phyloP scores from a whole-genome alignment of 2,797 vertebrate genomes.

The Oophaga sylvatica region DNA sequence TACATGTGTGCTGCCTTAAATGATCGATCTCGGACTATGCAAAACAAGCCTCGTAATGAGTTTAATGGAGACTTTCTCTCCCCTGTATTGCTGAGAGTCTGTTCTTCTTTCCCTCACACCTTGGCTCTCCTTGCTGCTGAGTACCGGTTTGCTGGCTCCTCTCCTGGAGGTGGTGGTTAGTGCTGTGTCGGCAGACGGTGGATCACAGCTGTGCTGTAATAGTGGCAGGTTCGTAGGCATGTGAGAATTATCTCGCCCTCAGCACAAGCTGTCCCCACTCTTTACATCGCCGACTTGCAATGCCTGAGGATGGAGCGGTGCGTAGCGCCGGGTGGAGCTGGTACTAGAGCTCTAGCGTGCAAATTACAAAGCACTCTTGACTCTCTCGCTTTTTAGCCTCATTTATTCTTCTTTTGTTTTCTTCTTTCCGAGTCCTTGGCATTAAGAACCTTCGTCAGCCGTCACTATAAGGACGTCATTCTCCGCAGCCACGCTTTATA shows the following conservation, averaged over 20 bases:
- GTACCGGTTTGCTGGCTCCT: slow-evolving; percentile 14
- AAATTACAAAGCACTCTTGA: background rate
- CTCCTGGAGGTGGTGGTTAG: slow-evolving; percentile 30
- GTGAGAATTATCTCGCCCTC: slow-evolving; percentile 49
- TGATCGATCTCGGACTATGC: background rate
- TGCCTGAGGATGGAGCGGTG: slow-evolving; percentile 33
- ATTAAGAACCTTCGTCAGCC: background rate
- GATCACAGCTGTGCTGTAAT: slow-evolving; percentile 52
- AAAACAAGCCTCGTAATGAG: background rate
- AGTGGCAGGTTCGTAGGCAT: slow-evolving; percentile 51
- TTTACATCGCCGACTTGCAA: slow-evolving; percentile 1
- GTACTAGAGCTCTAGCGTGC: slow-evolving; percentile 21
- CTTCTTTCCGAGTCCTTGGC: background rate
- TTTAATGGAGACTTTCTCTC: background rate
- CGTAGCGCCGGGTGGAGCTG: slow-evolving; percentile 31
- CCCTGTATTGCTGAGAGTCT: background rate
- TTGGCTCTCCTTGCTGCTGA: background rate
- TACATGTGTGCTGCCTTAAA: background rate
- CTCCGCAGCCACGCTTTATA: background rate
- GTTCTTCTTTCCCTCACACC: background rate
- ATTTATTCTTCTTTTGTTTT: background rate
- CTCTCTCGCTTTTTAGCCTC: slow-evolving; percentile 15
- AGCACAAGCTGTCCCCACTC: slow-evolving; percentile 54
- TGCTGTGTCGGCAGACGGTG: slow-evolving; percentile 42
- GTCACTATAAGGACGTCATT: background rate